Conservation (phyloP, 53 echinoderm and acorn worm species). For the Arbacia lixula region DNA sequence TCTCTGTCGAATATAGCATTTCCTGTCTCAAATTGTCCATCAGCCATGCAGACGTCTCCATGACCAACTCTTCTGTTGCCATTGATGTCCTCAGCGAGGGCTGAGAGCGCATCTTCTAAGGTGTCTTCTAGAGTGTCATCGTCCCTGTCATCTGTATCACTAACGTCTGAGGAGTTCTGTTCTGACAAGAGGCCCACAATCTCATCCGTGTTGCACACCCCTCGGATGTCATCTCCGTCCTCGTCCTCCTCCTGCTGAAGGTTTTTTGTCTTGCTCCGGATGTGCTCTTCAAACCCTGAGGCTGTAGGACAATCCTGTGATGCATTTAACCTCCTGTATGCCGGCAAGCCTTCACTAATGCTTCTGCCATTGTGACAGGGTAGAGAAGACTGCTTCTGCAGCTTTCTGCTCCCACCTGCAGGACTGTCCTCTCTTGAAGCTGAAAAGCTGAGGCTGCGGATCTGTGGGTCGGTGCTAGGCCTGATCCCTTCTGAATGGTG, state of each 20-base stretch:
- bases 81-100: conserved; percentile 43
- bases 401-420: not conserved
- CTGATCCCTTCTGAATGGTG: conserved; percentile 27
- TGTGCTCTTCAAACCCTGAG: not conserved
- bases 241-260: conserved; percentile 21
- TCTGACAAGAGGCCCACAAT: conserved; percentile 31
- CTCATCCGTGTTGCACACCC: conserved; percentile 28
- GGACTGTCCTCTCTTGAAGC: too few species aligned
- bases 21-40: not conserved
- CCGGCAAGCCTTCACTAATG: conserved; percentile 4
- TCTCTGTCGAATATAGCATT: too few species aligned
- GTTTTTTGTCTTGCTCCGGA: not conserved
- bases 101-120: conserved; percentile 25
- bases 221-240: conserved; percentile 36
- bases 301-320: not conserved
- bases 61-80: conserved; percentile 4
- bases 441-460: conserved; percentile 19
- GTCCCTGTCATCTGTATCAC: conserved; percentile 7
- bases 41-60: not conserved
- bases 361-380: not conserved
- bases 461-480: conserved; percentile 3
- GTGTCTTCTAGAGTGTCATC: conserved; percentile 48
- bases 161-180: conserved; percentile 31
- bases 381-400: conserved; percentile 37
- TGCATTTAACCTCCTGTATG: conserved; percentile 21